phyloP scores from a whole-genome alignment of 2,797 vertebrate genomes.

The Australoheros facetus region DNA sequence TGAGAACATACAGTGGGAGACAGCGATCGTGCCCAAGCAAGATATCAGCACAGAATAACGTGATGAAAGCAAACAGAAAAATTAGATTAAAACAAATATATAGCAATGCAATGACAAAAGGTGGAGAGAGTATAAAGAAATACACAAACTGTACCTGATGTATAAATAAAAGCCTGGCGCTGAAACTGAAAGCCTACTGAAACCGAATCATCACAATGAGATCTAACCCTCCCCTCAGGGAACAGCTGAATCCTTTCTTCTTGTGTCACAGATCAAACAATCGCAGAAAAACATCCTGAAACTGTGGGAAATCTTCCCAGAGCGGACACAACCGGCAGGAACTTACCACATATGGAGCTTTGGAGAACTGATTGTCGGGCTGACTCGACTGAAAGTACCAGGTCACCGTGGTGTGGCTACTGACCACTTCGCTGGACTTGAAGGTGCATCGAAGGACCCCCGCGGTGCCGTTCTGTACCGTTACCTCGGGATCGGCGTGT shows the following conservation, averaged over 20 bases:
- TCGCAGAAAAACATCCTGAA: slow-evolving; percentile 49
- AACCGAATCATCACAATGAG: neutral
- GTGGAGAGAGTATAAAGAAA: too few species aligned
- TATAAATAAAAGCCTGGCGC: neutral
- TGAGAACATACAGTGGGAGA: neutral
- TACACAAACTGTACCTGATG: neutral
- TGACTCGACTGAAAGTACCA: slow-evolving; percentile 88
- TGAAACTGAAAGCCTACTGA: neutral
- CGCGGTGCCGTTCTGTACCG: slow-evolving; percentile 89
- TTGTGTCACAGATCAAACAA: slow-evolving; percentile 33
- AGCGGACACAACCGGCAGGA: neutral
- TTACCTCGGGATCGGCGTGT: slow-evolving; percentile 82
- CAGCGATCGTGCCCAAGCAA: neutral
- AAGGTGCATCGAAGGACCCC: slow-evolving; percentile 88
- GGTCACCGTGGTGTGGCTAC: slow-evolving; percentile 78
- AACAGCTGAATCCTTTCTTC: slow-evolving; percentile 7
- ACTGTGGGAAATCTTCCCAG: slow-evolving; percentile 2
- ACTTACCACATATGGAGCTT: slow-evolving; percentile 53
- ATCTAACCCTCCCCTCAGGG: neutral
- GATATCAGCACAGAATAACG: neutral
- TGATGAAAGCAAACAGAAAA: neutral
- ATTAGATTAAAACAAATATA: neutral
- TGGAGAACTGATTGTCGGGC: slow-evolving; percentile 52
- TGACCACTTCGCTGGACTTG: slow-evolving; percentile 83
- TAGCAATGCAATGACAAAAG: neutral